Base-by-base conservation (phyloP, 2,113 vertebrate genomes). In the Chloroceryle aenea region DNA sequence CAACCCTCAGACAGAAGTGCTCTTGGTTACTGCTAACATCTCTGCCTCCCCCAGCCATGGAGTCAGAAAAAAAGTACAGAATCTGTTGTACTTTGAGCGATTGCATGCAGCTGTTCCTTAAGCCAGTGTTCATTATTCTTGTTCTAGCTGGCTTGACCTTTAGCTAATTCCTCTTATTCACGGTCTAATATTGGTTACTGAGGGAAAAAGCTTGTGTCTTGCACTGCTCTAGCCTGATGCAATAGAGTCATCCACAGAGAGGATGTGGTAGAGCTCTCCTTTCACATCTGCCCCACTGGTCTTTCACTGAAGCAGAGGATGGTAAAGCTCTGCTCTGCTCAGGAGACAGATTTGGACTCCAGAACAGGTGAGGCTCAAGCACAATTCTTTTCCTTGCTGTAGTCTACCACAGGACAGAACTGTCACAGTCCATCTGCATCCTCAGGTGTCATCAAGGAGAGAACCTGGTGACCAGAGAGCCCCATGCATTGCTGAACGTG, bases 61-160 rank as follows among this genome's bases (percentile, higher is more conserved):
- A 90, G 14, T 92, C 43, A 66, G 82, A 66, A 58, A 83, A 83
- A 91, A 90, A 87, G 61, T 36, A 92, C 80, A 86, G 82, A 90
- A 92, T 92, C 71, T 93, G 56, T 48, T 87, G 83, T 93, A 50
- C 73, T 88, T 81, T 66, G 69, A 94, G 69, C 89, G 91, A 92
- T 90, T 90, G 72, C 68, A 81, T 61, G 40, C 93, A 96, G 95
- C 93, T 97, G 95, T 95, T 95, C 73, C 83, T 90, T 94, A 68
- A 96, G 83, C 88, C 47, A 0, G 0, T 63, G 71, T 83, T 96
- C 86, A 96, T 97, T 96, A 90, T 92, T 90, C 52, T 88, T 93
- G 55, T 93, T 91, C 86, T 95, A 86, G 30, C 69, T 93, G 73
- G 30, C 80, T 87, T 94, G 96, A 94, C 93, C 96, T 97, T 97